A percentile compares a stretch with the other conserved stretches of the same genome.
These are phyloP conservation scores for Oryctolagus cuniculus DNA, from an alignment of 2,113 vertebrate genomes.

Conservation along the genomic window mOryCun1.1 NC_091441.1:21302501-21303000, in stretches of 20 bases:
- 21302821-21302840: neutral
- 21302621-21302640: too few species aligned
- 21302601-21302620: too few species aligned
- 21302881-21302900: neutral
- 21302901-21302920: neutral
- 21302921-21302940: neutral
- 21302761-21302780: neutral
- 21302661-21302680: too few species aligned
- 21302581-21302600: too few species aligned
- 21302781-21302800: neutral
- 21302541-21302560: too few species aligned
- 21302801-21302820: neutral
- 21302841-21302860: neutral
- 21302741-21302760: neutral
- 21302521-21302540: too few species aligned
- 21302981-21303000: neutral
- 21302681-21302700: neutral
- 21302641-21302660: too few species aligned
- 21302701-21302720: constrained; percentile 16
- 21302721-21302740: neutral
- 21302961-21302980: neutral
- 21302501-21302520: too few species aligned
- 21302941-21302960: neutral
- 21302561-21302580: too few species aligned
- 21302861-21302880: too few species aligned